These are phyloP conservation scores for Grammomys dolichurus DNA, from an alignment of 2,113 vertebrate genomes.

Conservation along the genomic window DNA sequence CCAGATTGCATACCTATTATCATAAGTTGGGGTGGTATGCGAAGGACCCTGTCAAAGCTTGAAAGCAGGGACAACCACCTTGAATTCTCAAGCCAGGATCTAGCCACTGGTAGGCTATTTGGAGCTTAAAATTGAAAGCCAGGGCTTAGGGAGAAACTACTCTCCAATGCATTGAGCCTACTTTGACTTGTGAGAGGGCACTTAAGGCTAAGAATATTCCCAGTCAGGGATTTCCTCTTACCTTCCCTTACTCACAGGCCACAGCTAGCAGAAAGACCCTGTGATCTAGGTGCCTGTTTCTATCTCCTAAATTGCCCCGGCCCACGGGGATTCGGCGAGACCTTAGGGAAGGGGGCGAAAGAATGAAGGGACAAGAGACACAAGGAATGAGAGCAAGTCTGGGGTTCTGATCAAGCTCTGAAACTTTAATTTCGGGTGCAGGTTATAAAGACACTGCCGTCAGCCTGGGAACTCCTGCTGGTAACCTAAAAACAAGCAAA, in stretches of 20 bases:
- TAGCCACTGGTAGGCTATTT: neutral
- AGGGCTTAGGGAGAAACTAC: neutral
- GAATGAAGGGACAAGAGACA: too few relatives aligned
- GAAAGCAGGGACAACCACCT: neutral
- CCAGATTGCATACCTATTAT: accelerated
- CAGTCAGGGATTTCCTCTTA: too few relatives aligned
- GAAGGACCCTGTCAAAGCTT: neutral
- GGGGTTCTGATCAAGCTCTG: too few relatives aligned
- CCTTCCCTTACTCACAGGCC: neutral
- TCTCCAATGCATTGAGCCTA: neutral
- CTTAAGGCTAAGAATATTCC: neutral
- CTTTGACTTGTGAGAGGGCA: neutral
- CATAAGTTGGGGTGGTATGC: neutral
- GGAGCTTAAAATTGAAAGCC: neutral
- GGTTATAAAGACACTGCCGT: neutral
- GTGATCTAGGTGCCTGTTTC: neutral
- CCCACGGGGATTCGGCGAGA: too few relatives aligned
- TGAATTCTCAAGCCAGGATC: neutral
- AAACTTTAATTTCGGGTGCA: too few relatives aligned
- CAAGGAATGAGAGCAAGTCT: too few relatives aligned
- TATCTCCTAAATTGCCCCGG: neutral
- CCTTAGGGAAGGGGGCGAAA: too few relatives aligned
- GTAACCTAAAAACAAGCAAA: too few relatives aligned
- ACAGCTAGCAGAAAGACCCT: neutral
- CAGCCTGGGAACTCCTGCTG: neutral